Conservation (phyloP, 2,888 invertebrate species). For the Odontocolon sp. region DNA sequence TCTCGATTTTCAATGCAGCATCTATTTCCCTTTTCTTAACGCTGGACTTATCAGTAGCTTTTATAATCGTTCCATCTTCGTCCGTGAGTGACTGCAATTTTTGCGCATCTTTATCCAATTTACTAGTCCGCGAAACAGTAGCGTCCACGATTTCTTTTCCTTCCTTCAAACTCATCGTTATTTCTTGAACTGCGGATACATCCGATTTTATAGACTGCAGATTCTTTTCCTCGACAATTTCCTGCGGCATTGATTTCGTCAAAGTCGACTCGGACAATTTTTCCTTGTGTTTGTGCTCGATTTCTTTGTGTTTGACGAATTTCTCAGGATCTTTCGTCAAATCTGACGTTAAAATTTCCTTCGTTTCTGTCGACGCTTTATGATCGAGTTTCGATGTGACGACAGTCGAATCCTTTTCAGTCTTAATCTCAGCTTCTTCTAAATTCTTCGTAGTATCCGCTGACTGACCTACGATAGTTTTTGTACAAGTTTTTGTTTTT, state of each 20-base stretch:
- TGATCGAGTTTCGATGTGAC: constrained; percentile 74
- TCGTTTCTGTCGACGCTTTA: constrained; percentile 71
- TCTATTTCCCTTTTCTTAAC: constrained; percentile 70
- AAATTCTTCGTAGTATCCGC: constrained; percentile 68
- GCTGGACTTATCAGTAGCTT: constrained; percentile 66
- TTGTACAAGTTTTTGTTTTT: constrained; percentile 67
- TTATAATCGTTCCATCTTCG: constrained; percentile 66
- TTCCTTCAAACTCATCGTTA: constrained; percentile 69
- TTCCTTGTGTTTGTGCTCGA: constrained; percentile 70
- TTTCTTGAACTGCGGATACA: constrained; percentile 66
- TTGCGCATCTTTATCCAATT: constrained; percentile 67
- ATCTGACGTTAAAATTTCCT: constrained; percentile 73
- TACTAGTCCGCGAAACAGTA: constrained; percentile 66
- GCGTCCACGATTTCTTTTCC: constrained; percentile 73
- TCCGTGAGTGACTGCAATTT: constrained; percentile 67
- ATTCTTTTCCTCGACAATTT: constrained; percentile 70
- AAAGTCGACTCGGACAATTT: constrained; percentile 69
- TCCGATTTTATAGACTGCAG: constrained; percentile 68
- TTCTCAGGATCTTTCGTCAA: constrained; percentile 70
- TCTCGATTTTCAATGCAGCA: constrained; percentile 71
- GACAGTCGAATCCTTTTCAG: constrained; percentile 50
- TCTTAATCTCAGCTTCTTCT: constrained; percentile 63
- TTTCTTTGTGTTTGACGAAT: constrained; percentile 72
- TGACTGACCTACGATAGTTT: constrained; percentile 66
- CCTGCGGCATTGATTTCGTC: constrained; percentile 70